Base-by-base conservation (phyloP, 2,797 vertebrate genomes). In the Phrynocephalus vlangalii region DNA sequence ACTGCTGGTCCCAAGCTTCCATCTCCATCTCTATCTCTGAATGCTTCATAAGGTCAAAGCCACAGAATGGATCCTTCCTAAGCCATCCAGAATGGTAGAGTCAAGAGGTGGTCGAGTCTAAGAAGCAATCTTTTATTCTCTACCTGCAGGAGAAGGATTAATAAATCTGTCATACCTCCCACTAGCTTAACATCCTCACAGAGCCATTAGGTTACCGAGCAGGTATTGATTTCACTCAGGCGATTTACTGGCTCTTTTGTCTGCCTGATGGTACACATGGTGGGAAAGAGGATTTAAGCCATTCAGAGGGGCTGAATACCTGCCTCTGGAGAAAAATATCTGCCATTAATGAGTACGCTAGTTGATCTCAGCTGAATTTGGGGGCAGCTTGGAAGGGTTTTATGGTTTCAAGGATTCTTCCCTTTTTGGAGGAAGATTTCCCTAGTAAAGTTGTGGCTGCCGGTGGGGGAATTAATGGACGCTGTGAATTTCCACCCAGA, bases 161-260 rank as follows among this genome's bases (percentile, higher is more conserved):
- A 84, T 88, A 73, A 77, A 80, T 88, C 77, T 13, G 33, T 73
- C 52, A 48, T 30, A 9, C 75, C 78, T 70, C 85, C 78, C 15
- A 6, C 76, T 67, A 48, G 50, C 11, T 26, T 84, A 83, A 60
- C 67, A 67, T 28, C 68, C 44, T 78, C 24, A 38, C 18, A 79
- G 52, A 83, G 18, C 84, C 84, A 72, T 84, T 88, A 79, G 5
- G 0, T 79, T 73, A 80, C 76, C 33, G 33, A 66, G 22, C 13
- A 22, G 77, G 9, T 81, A 88, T 81, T 52, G 78, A 81, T 85
- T 88, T 81, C 22, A 33, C 26, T 76, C 38, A 16, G 18, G 50
- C 80, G 60, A 56, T 48, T 87, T 78, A 33, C 75, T 16, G 75
- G 81, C 66, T 85, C 48, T 44, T 76, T 85, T 70, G 78, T 76